phyloP scores from a whole-genome alignment of 2,113 vertebrate species.

The Lamprologus ornatipinnis region DNA sequence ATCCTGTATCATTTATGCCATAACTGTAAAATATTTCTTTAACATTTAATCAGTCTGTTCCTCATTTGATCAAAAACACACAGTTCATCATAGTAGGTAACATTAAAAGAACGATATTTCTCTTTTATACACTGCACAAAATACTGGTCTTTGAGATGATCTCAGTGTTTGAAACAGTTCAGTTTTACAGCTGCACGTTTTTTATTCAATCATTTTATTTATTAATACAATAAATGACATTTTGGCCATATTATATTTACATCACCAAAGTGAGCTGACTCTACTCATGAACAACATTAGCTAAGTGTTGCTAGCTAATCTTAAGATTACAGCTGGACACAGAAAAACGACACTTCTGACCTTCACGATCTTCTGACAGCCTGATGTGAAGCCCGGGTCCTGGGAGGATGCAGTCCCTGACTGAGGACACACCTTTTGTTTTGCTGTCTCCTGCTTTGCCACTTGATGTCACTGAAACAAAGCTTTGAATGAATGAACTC shows the following conservation, averaged over 20 bases:
- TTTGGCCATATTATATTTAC: not conserved
- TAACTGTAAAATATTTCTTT: not conserved
- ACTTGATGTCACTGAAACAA: not conserved
- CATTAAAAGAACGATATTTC: rapidly evolving
- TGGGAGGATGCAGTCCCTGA: not conserved
- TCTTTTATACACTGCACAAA: rapidly evolving
- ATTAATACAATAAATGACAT: not conserved
- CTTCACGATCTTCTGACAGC: not conserved
- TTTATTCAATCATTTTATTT: not conserved
- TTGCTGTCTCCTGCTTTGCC: rapidly evolving
- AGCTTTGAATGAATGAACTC: not conserved
- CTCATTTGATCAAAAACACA: not conserved
- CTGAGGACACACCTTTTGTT: not conserved
- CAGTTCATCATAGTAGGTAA: rapidly evolving
- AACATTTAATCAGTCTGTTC: not conserved
- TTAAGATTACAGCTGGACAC: not conserved
- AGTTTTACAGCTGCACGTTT: not conserved
- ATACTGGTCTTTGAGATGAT: rapidly evolving
- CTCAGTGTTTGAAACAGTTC: not conserved
- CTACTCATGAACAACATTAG: not conserved
- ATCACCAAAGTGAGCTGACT: not conserved
- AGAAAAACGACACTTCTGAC: not conserved
- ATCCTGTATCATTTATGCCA: not conserved
- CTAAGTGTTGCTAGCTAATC: not conserved
- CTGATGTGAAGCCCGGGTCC: not conserved